Conservation (phyloP, 2,888 invertebrate species). For the Leptinotarsa peninsularis region DNA sequence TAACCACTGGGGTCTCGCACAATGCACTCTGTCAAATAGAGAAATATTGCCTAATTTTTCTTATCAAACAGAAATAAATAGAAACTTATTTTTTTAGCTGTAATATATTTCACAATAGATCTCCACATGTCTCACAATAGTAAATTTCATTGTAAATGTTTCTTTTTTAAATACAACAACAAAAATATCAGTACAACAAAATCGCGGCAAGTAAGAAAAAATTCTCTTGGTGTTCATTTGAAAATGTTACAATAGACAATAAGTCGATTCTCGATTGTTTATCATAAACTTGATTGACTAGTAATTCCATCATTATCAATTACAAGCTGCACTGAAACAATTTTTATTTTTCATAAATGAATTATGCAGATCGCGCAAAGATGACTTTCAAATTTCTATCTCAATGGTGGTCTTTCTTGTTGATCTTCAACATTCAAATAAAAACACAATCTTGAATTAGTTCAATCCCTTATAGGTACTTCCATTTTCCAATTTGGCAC, state of each 20-base stretch:
- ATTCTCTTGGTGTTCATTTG: conserved; percentile 49
- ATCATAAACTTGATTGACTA: conserved; percentile 47
- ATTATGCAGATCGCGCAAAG: not conserved
- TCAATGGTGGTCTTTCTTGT: not conserved
- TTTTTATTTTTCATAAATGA: conserved; percentile 6
- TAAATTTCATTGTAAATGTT: conserved; percentile 55
- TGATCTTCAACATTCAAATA: not conserved
- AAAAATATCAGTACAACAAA: conserved; percentile 59
- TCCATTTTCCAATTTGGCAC: not conserved
- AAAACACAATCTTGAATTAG: not conserved
- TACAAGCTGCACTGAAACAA: conserved; percentile 32
- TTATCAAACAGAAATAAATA: not conserved
- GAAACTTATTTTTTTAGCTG: conserved; percentile 25
- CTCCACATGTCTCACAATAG: conserved; percentile 58
- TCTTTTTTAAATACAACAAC: conserved; percentile 55
- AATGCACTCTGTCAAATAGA: too few species aligned
- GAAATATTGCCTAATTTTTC: too few species aligned
- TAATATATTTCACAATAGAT: conserved; percentile 58
- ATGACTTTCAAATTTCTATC: not conserved
- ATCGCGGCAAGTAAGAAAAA: conserved; percentile 57
- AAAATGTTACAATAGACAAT: conserved; percentile 35
- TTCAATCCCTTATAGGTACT: not conserved
- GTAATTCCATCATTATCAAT: conserved; percentile 30
- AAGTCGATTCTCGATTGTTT: conserved; percentile 44
- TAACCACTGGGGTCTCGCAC: too few species aligned